These are phyloP conservation scores for Chrysolina americana DNA, from an alignment of 2,888 invertebrate species.

Conservation along the genomic window DNA sequence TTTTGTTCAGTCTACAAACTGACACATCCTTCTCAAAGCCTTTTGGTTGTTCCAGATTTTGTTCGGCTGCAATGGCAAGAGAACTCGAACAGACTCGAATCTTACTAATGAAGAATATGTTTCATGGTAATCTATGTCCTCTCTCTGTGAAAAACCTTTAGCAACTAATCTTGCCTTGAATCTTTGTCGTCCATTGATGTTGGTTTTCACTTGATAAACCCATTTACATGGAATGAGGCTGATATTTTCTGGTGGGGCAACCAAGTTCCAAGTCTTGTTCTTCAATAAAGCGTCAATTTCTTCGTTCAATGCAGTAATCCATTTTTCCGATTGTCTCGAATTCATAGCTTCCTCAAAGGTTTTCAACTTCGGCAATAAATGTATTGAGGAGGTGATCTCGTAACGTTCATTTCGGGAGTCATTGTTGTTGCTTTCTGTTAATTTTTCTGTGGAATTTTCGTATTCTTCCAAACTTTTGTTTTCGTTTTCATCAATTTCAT, in stretches of 20 bases:
- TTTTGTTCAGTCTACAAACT: neutral
- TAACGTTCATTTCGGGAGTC: neutral
- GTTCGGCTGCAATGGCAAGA: too few species aligned
- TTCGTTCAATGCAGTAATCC: neutral
- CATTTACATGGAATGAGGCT: too few species aligned
- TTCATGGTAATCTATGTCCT: too few species aligned
- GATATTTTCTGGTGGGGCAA: neutral
- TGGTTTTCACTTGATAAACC: neutral
- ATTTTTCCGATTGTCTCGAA: neutral
- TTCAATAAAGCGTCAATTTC: neutral
- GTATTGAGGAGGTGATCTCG: neutral
- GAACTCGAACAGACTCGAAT: too few species aligned
- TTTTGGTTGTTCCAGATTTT: constrained; percentile 9
- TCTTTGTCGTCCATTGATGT: neutral
- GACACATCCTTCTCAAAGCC: neutral
- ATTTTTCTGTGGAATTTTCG: too few species aligned
- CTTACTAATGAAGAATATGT: too few species aligned
- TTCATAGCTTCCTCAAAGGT: too few species aligned
- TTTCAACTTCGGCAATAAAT: neutral
- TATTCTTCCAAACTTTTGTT: too few species aligned
- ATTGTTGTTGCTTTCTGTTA: neutral
- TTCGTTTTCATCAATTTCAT: too few species aligned
- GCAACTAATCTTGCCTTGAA: constrained; percentile 3
- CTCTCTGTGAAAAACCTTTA: neutral
- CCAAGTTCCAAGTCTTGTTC: neutral